Evolutionary conservation across 2,797 vertebrate species (phyloP), one percentile per base, ranked within the genome.

Genomic region (Eremophila alpestris): DNA sequence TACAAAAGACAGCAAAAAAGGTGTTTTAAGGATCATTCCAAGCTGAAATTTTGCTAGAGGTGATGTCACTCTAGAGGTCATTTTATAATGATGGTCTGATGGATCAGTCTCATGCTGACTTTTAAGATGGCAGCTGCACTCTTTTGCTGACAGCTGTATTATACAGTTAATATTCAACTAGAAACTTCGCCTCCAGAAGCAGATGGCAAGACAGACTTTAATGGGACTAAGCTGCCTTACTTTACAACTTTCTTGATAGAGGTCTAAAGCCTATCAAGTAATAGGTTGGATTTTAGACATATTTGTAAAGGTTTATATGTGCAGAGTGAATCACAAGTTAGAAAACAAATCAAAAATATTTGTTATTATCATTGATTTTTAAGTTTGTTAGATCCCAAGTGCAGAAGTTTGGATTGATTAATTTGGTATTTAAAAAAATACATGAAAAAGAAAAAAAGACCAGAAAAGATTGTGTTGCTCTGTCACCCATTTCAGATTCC

Each of bases 51-150:
- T 93, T 68, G 19, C 62, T 83, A 58, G 46, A 75, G n/a, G 27
- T 75, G n/a, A 41, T 62, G 29, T 41, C 34, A 52, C 6, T 27
- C 62, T 45, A n/a, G 62, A 52, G 40, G 55, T 41, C 13, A 32
- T 87, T 94, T 78, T 58, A n/a, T 85, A 87, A 87, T 78, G 58
- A 79, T 87, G n/a, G 8, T 81, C 73, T 78, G 55, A n/a, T 65
- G 79, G 58, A 70, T 62, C 55, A 62, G 16, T 23, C 73, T 40
- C 23, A 29, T 0, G 0, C 16, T 64, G 52, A 5, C 26, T 83
- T 95, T 89, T 80, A 68, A 75, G 56, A 71, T 27, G 41, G 23
- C 74, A 93, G 29, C 13, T 77, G 46, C 17, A 64, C 22, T 18
- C 26, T 80, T 86, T 90, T 6, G 0, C 63, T 92, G 74, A 71